Percentiles rank a stretch among this genome's conserved stretches.
These are phyloP conservation scores for Amblyjoppa fuscipennis DNA, from an alignment of 2,888 invertebrate genomes.

Conservation along the genomic window DNA sequence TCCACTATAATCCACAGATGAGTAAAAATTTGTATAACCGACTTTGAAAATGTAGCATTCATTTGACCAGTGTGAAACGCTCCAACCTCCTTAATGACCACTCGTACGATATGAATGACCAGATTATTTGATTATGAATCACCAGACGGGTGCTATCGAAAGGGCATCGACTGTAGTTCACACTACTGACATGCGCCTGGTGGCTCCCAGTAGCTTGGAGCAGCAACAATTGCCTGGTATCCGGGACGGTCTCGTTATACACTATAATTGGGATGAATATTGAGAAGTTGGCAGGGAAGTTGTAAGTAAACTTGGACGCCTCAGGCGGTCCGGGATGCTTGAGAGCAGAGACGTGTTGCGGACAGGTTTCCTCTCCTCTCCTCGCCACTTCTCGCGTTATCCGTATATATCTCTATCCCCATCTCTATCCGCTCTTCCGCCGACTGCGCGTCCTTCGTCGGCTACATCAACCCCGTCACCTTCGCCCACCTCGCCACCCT, in stretches of 20 bases:
- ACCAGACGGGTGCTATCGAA: too few species aligned
- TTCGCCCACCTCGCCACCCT: slow-evolving; percentile 42
- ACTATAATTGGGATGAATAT: slow-evolving; percentile 85
- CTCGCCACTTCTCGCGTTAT: slow-evolving; percentile 72
- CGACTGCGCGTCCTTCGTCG: slow-evolving; percentile 51
- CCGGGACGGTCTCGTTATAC: slow-evolving; percentile 68
- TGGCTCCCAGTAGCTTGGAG: slow-evolving; percentile 1
- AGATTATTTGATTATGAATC: too few species aligned
- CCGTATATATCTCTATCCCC: slow-evolving; percentile 70
- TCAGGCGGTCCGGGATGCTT: slow-evolving; percentile 82
- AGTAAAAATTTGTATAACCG: too few species aligned
- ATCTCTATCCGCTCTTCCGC: slow-evolving; percentile 57
- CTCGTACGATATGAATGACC: too few species aligned
- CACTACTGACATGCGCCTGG: slow-evolving; percentile 18
- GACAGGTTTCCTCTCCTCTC: slow-evolving; percentile 81
- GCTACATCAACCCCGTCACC: slow-evolving; percentile 60
- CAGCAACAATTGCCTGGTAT: slow-evolving; percentile 67
- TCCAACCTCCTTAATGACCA: too few species aligned
- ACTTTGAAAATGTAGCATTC: too few species aligned
- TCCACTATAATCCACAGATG: too few species aligned
- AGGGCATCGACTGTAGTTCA: slow-evolving; percentile 6
- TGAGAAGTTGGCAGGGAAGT: slow-evolving; percentile 85
- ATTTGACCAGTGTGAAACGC: too few species aligned
- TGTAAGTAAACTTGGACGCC: slow-evolving; percentile 85
- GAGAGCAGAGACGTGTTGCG: slow-evolving; percentile 85